These are phyloP conservation scores for Chrysolina americana DNA, from an alignment of 2,888 invertebrate genomes.

Conservation along the genomic window DNA sequence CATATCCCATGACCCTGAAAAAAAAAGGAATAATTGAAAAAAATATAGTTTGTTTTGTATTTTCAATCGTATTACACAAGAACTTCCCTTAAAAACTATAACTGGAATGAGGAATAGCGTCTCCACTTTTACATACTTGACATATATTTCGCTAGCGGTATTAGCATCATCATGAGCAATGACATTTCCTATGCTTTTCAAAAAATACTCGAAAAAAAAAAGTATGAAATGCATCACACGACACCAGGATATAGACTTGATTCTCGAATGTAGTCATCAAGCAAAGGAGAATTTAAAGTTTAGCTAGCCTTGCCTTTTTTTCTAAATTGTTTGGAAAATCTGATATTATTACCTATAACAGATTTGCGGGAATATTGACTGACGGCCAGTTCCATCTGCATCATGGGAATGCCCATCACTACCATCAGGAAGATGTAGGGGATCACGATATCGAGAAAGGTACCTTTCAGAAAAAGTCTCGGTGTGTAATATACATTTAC, in stretches of 20 bases:
- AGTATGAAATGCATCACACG: too few species aligned
- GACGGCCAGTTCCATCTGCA: slow-evolving; percentile 38
- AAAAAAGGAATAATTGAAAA: neutral
- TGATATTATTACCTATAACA: slow-evolving; percentile 17
- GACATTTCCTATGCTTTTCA: too few species aligned
- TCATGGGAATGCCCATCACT: slow-evolving; percentile 42
- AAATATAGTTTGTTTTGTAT: neutral
- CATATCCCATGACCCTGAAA: slow-evolving; percentile 37
- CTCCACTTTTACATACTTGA: too few species aligned
- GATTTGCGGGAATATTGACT: slow-evolving; percentile 44
- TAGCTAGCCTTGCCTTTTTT: too few species aligned
- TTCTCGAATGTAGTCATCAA: too few species aligned
- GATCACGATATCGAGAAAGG: slow-evolving; percentile 31
- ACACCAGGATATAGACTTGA: too few species aligned
- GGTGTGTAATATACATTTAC: slow-evolving; percentile 35
- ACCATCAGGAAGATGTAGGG: slow-evolving; percentile 34
- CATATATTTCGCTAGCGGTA: too few species aligned
- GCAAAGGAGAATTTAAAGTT: too few species aligned
- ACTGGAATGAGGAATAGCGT: neutral
- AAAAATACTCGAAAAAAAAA: too few species aligned
- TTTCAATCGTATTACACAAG: too few species aligned
- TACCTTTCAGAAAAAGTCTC: slow-evolving; percentile 30
- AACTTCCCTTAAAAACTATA: neutral
- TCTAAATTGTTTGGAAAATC: too few species aligned
- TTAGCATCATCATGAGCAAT: too few species aligned